Base-by-base conservation (phyloP, 1,140 invertebrate genomes). In the Antheraea pernyi region DNA sequence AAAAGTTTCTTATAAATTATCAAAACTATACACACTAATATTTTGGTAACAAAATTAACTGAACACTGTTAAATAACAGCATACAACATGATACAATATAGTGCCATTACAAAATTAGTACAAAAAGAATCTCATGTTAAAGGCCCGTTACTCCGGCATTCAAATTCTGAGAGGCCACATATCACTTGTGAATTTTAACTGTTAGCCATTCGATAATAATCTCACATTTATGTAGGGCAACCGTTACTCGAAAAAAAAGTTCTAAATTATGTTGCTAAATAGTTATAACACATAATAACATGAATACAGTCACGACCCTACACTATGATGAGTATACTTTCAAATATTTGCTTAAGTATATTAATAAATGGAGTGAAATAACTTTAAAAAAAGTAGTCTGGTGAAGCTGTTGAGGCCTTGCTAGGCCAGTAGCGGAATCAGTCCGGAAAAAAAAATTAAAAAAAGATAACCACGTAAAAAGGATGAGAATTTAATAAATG, bases 101-200 rank as follows among this genome's bases (percentile, higher is more conserved):
- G 59, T 61, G 16, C 16, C 46, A 53, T 53, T 53, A 53, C 5
- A 53, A n/a, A 53, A 53, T 53, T 53, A n/a, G 7, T 53, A 9
- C 46, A 16, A 53, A 53, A 53, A 53, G 46, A 53, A 53, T 53
- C 11, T 16, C 46, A 53, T 13, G 46, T 53, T 13, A 53, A n/a
- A 53, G 46, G 46, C 16, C 46, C 46, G 46, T 53, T 53, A 53
- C 11, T 53, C 0, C 16, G 46, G 9, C 46, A 53, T 53, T 53
- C 46, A n/a, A 53, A 53, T 53, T 53, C 46, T 53, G 11, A 53
- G 46, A 53, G 46, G 46, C 16, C 11, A 53, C 46, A 53, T 53
- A 53, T 53, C 46, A 53, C 11, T 53, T 53, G 46, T 53, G 46
- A 53, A 53, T 53, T 53, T 53, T 53, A 53, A 53, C 46, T 53